Conservation (phyloP, 2,113 vertebrate species). For the Parus major region DNA sequence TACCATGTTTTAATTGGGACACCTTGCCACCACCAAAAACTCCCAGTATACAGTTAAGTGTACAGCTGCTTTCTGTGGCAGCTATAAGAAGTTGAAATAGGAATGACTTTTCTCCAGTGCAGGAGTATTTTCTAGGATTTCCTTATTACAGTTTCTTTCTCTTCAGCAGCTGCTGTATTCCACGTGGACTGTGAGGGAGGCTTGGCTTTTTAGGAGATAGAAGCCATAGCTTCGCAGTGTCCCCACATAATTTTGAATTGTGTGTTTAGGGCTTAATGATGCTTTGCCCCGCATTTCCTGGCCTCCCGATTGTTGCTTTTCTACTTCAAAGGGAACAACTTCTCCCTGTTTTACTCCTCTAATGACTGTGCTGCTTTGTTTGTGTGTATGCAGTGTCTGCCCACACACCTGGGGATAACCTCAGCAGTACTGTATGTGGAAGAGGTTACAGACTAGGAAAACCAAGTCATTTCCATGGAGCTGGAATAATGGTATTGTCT, state of each 20-base stretch:
- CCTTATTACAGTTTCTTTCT: background rate
- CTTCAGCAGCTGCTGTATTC: background rate
- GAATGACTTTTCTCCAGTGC: background rate
- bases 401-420: background rate
- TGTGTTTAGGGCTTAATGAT: background rate
- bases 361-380: background rate
- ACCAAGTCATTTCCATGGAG: background rate
- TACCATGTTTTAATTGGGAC: background rate
- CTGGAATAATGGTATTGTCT: background rate
- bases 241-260: background rate
- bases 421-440: background rate
- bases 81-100: background rate
- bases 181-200: accelerated
- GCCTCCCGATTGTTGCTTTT: background rate
- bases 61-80: background rate
- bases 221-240: background rate
- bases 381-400: background rate
- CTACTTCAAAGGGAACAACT: background rate
- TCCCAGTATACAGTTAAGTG: background rate
- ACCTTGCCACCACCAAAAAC: background rate
- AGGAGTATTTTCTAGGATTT: background rate
- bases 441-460: slow-evolving; percentile 4
- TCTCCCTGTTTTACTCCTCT: background rate
- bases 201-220: background rate
- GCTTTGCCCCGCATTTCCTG: background rate